These are phyloP conservation scores for Brachionus rubens DNA, from an alignment of 1,140 invertebrate species.

Conservation along the genomic window DNA sequence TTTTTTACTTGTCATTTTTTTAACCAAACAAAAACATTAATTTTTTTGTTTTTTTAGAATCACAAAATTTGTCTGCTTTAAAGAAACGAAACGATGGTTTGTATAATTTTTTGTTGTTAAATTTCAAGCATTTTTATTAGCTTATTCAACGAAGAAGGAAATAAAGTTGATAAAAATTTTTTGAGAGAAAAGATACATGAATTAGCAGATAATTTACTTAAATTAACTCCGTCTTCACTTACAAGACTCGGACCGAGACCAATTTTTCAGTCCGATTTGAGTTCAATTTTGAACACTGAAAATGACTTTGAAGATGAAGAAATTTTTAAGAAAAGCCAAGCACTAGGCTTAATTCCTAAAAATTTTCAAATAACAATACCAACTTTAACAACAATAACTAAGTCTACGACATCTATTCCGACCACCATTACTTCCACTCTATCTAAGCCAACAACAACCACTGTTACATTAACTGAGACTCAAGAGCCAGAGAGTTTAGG, in stretches of 20 bases:
- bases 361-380: neutral
- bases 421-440: neutral
- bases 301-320: constrained; percentile 8
- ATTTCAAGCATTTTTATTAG: neutral
- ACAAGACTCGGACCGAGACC: neutral
- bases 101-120: neutral
- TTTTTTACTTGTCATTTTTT: neutral
- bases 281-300: neutral
- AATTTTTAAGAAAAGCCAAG: constrained; percentile 17
- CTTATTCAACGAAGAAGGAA: neutral
- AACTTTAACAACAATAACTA: neutral
- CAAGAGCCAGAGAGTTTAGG: neutral
- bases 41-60: neutral
- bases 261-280: neutral
- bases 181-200: neutral
- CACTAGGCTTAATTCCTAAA: constrained; percentile 16
- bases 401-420: neutral
- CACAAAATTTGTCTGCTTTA: neutral
- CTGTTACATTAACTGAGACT: too few relatives aligned
- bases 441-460: neutral
- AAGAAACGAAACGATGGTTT: constrained; percentile 19
- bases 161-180: neutral
- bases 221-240: neutral
- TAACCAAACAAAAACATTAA: neutral
- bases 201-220: neutral